Conservation (phyloP, 2,113 vertebrate genomes). For the Mustela lutreola region DNA sequence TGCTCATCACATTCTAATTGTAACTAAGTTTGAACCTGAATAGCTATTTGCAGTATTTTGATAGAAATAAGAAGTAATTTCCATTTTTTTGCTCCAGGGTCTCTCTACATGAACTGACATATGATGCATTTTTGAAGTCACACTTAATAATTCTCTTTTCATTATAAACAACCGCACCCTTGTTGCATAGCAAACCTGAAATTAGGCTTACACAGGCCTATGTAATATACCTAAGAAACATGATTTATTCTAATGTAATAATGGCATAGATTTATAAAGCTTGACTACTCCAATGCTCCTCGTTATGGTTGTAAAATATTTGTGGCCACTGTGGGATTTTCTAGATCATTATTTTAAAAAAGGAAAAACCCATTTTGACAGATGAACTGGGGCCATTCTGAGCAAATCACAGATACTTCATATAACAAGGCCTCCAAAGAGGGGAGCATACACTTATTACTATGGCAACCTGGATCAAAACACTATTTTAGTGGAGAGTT, state of each 20-base stretch:
- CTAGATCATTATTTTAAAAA: constrained; percentile 99
- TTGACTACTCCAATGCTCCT: constrained; percentile 90
- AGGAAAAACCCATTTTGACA: constrained; percentile 99
- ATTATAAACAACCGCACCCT: constrained; percentile 90
- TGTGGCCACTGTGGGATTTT: constrained; percentile 94
- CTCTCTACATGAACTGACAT: constrained; percentile 89
- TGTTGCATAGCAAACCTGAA: constrained; percentile 86
- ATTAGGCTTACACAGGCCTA: constrained; percentile 89
- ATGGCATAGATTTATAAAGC: constrained; percentile 92
- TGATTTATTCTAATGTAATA: constrained; percentile 94
- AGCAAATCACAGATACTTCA: constrained; percentile 96
- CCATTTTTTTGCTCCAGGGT: constrained; percentile 87
- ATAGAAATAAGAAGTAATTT: constrained; percentile 89
- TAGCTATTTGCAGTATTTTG: constrained; percentile 87
- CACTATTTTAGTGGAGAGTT: constrained; percentile 96
- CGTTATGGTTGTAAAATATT: constrained; percentile 93
- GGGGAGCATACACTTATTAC: constrained; percentile 96
- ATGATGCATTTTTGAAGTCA: constrained; percentile 92
- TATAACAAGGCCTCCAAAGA: constrained; percentile 99
- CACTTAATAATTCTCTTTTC: constrained; percentile 92
- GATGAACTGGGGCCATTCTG: constrained; percentile 96
- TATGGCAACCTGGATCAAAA: constrained; percentile 97
- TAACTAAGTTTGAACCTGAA: constrained; percentile 87
- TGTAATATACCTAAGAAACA: constrained; percentile 88
- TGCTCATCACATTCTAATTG: constrained; percentile 81